These are phyloP conservation scores for Drosophila longiperda DNA, from an alignment of 2,888 invertebrate species.

Conservation along the genomic window DNA sequence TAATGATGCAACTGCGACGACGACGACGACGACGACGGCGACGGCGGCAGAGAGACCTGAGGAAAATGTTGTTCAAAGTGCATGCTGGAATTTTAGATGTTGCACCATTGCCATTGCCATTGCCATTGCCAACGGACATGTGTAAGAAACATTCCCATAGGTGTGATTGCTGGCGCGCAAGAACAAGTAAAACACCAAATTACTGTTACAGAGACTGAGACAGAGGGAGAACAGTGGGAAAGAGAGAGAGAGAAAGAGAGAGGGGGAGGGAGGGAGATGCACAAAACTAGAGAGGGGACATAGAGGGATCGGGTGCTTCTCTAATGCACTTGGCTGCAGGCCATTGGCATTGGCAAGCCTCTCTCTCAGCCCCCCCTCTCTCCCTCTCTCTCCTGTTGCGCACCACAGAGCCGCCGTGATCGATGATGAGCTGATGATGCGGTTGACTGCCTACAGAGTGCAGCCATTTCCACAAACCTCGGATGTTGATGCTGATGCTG, in stretches of 20 bases:
- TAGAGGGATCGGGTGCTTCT: conserved; percentile 17
- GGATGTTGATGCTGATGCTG: conserved; percentile 20
- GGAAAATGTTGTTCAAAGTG: conserved; percentile 76
- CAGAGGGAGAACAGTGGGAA: conserved; percentile 1
- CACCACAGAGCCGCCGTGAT: conserved; percentile 65
- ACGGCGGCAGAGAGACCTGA: conserved; percentile 23
- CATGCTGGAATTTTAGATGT: conserved; percentile 70
- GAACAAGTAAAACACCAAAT: conserved; percentile 80
- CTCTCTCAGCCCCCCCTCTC: not conserved
- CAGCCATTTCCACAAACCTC: conserved; percentile 35
- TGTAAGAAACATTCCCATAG: conserved; percentile 79
- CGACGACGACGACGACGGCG: conserved; percentile 7
- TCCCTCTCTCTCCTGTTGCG: conserved; percentile 22
- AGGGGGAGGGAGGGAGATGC: not conserved
- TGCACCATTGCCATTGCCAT: conserved; percentile 28
- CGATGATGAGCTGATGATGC: conserved; percentile 73
- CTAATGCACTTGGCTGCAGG: conserved; percentile 63
- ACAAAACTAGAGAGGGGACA: not conserved
- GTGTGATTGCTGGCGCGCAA: conserved; percentile 80
- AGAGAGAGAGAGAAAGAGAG: not conserved
- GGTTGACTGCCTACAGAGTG: conserved; percentile 52
- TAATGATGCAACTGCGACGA: conserved; percentile 66
- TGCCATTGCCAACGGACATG: conserved; percentile 57
- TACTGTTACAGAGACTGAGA: conserved; percentile 61
- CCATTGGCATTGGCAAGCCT: conserved; percentile 58